phyloP scores from a whole-genome alignment of 2,888 invertebrate species.

The Meandrusa payeni region DNA sequence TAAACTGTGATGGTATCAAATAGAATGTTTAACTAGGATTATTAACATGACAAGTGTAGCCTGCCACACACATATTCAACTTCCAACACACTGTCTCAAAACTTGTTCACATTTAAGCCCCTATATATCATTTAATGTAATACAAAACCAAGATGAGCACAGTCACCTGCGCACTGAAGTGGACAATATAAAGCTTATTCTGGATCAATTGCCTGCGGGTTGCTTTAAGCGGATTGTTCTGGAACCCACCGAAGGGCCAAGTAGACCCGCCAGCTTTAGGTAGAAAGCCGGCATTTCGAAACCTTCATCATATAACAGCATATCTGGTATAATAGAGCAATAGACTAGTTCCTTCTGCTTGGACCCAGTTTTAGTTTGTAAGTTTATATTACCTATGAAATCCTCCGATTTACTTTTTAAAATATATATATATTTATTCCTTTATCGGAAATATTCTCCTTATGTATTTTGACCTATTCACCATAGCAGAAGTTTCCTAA shows the following conservation, averaged over 20 bases:
- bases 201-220: constrained; percentile 87
- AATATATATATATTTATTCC: neutral
- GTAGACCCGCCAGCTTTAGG: constrained; percentile 47
- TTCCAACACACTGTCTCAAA: too few relatives aligned
- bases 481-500: too few relatives aligned
- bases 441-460: too few relatives aligned
- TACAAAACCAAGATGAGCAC: constrained; percentile 90
- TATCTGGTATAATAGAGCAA: neutral
- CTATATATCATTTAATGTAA: too few relatives aligned
- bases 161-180: constrained; percentile 87
- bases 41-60: too few relatives aligned
- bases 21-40: too few relatives aligned
- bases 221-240: constrained; percentile 90
- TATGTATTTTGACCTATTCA: too few relatives aligned
- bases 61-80: too few relatives aligned
- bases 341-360: neutral
- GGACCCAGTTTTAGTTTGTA: constrained; percentile 14
- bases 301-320: neutral
- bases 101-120: too few relatives aligned
- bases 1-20: too few relatives aligned
- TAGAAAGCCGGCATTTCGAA: constrained; percentile 33
- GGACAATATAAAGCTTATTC: constrained; percentile 89
- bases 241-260: constrained; percentile 82
- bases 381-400: constrained; percentile 10
- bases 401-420: constrained; percentile 3